Evolutionary conservation across 2,113 vertebrate genomes (phyloP), one percentile per base, ranked within the genome.

Genomic region (Zosterops lateralis): DNA sequence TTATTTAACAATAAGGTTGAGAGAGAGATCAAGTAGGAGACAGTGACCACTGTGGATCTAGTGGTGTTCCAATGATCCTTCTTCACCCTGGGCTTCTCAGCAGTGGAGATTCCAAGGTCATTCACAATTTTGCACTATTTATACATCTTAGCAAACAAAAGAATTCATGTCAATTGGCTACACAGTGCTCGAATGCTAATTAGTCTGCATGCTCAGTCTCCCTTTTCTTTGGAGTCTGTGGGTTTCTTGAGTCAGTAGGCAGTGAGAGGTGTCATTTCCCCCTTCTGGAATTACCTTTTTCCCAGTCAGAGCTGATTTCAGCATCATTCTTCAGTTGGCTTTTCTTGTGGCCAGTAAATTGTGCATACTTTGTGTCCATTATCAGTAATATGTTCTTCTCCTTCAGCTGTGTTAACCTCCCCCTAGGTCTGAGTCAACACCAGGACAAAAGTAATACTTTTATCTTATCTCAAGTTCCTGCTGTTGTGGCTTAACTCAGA

Each of bases 31-130:
- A n/a, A 51, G 36, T 42, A 77, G 58, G n/a, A n/a, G 29, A 42
- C 6, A 28, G 58, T 17, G 47, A 17, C 14, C 6, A 21, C 24
- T n/a, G 36, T 42, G 14, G 36, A n/a, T 42, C 29, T 26, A n/a
- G 8, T 26, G 29, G 47, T 28, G 8, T 64, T 13, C 36, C 1
- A 0, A 2, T 42, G 47, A 9, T 34, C 34, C 36, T 42, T 51
- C 47, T 62, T 77, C 47, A 53, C 58, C 24, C 18, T 64, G 31
- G 14, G 6, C 8, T 64, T 51, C 24, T n/a, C 1, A 0, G 24
- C 34, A 17, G 7, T 64, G 8, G 57, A 7, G 6, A 14, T 26
- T 25, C 14, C 14, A 42, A 51, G 22, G 31, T 28, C 1, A 21
- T 42, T 53, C 10, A 3, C 53, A 77, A 64, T 4, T 28, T 64